Conservation (phyloP, 2,113 vertebrate genomes). For the Pao palembangensis region DNA sequence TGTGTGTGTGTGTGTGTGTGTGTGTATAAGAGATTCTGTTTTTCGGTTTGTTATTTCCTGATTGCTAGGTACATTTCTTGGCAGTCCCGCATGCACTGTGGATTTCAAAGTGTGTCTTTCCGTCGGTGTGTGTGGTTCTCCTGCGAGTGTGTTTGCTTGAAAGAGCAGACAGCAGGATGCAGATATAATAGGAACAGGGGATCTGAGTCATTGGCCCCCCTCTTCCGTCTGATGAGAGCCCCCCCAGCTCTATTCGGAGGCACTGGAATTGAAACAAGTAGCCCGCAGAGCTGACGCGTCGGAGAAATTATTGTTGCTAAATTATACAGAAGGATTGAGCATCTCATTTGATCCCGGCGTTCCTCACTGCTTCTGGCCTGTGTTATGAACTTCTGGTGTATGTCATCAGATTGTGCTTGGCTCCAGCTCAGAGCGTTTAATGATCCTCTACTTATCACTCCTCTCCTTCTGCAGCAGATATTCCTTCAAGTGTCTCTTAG, state of each 20-base stretch:
- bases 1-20: slow-evolving; percentile 36
- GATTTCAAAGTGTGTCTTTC: slow-evolving; percentile 56
- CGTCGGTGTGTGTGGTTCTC: slow-evolving; percentile 25
- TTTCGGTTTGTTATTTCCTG: slow-evolving; percentile 56
- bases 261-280: slow-evolving; percentile 52
- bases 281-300: slow-evolving; percentile 51
- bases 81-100: slow-evolving; percentile 43
- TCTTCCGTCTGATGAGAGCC: slow-evolving; percentile 38
- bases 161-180: slow-evolving; percentile 63
- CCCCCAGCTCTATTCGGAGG: slow-evolving; percentile 42
- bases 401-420: slow-evolving; percentile 64
- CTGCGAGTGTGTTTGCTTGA: slow-evolving; percentile 32
- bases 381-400: slow-evolving; percentile 45
- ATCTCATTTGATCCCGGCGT: slow-evolving; percentile 55
- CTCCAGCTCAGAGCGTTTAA: slow-evolving; percentile 45
- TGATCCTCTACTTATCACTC: slow-evolving; percentile 64
- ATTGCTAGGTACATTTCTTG: slow-evolving; percentile 53
- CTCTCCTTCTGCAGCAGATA: slow-evolving; percentile 34
- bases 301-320: slow-evolving; percentile 62
- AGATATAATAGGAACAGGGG: slow-evolving; percentile 69
- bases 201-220: slow-evolving; percentile 66
- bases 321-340: slow-evolving; percentile 52
- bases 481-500: slow-evolving; percentile 38
- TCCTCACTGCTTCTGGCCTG: slow-evolving; percentile 49
- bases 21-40: slow-evolving; percentile 36